Conservation (phyloP, 2,797 vertebrate genomes). For the Emys orbicularis region DNA sequence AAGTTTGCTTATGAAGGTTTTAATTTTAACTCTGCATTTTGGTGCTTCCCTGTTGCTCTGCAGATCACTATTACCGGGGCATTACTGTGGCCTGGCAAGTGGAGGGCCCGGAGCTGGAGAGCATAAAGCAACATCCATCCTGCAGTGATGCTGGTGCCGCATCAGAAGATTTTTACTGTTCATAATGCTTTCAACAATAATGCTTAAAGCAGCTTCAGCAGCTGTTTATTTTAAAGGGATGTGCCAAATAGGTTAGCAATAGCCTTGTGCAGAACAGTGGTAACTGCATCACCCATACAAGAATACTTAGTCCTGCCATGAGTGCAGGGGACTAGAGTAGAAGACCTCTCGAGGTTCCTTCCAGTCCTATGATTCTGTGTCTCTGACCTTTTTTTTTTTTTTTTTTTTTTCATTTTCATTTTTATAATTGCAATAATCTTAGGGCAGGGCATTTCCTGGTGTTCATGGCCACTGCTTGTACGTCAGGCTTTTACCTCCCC, state of each 20-base stretch:
- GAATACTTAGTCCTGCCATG: background rate
- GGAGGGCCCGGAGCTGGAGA: background rate
- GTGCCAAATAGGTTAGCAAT: background rate
- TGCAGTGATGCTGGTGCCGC: too few species aligned
- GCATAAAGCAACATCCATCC: background rate
- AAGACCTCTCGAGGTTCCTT: background rate
- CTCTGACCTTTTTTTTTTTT: background rate
- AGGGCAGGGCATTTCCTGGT: background rate
- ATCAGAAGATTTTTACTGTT: background rate
- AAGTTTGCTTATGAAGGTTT: background rate
- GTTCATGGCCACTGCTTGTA: background rate
- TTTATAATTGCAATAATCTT: background rate
- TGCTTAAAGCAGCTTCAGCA: background rate
- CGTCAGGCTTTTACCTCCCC: background rate
- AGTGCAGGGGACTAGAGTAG: background rate
- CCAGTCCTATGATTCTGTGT: background rate
- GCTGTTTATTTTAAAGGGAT: background rate
- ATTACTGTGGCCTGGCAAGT: background rate
- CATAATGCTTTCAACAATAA: background rate
- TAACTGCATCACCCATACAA: background rate
- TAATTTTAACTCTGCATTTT: background rate
- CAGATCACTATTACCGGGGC: background rate
- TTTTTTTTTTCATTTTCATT: background rate
- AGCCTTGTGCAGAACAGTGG: background rate
- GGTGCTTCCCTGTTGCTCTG: accelerated